phyloP scores from a whole-genome alignment of 2,113 vertebrate genomes.

The pig (Sus scrofa) region DNA sequence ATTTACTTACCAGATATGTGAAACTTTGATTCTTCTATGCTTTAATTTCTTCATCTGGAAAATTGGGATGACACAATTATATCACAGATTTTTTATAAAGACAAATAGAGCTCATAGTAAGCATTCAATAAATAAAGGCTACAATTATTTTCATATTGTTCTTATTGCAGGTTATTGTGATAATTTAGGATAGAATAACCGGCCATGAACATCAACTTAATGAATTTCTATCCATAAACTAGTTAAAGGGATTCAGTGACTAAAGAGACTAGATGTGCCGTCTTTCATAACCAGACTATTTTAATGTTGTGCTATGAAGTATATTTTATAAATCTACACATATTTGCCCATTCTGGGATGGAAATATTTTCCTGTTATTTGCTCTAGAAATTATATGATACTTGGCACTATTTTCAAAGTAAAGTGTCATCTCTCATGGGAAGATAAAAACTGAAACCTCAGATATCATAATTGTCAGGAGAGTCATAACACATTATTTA shows the following conservation, averaged over 20 bases:
- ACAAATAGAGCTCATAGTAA: not conserved
- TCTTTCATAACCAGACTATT: not conserved
- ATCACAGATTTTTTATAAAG: not conserved
- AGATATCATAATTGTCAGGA: slow-evolving; percentile 1
- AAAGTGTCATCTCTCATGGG: not conserved
- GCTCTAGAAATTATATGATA: not conserved
- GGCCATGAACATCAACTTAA: not conserved
- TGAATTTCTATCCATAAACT: not conserved
- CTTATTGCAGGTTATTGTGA: not conserved
- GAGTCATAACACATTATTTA: not conserved
- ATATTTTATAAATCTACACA: not conserved
- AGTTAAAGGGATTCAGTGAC: not conserved
- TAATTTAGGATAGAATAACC: not conserved
- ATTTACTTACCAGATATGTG: not conserved
- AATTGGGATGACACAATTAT: not conserved
- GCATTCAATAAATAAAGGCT: not conserved
- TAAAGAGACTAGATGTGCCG: not conserved
- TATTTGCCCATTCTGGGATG: not conserved
- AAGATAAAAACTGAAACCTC: not conserved
- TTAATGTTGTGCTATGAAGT: not conserved
- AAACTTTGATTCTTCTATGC: not conserved
- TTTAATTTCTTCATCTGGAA: slow-evolving; percentile 16
- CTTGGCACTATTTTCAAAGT: slow-evolving; percentile 27
- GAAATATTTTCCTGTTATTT: slow-evolving; percentile 42
- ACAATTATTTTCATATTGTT: not conserved